Conservation (phyloP, 2,888 invertebrate species). For the Flabesymbios commensalis region DNA sequence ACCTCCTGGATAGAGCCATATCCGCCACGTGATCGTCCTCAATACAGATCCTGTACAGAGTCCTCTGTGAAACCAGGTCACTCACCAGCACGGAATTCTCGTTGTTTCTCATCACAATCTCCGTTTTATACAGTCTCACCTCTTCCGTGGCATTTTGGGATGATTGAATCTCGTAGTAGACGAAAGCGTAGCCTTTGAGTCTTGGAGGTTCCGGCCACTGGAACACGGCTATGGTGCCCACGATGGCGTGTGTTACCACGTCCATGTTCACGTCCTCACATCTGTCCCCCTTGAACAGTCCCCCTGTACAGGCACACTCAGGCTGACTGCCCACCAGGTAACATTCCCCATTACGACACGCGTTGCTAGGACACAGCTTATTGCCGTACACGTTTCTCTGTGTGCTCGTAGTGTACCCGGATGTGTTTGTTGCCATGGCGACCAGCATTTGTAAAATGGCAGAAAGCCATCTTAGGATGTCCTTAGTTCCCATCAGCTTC, state of each 20-base stretch:
- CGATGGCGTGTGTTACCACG: constrained; percentile 6
- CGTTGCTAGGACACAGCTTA: neutral
- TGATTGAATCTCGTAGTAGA: constrained; percentile 21
- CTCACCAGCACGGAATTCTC: constrained; percentile 23
- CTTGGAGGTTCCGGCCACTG: constrained; percentile 28
- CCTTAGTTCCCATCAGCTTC: no score
- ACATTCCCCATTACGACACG: constrained; percentile 1
- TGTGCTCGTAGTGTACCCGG: no score
- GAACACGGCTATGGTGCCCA: constrained; percentile 25
- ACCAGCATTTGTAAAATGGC: no score
- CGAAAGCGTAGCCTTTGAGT: constrained; percentile 24
- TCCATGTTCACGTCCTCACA: constrained; percentile 23
- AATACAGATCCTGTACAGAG: constrained; percentile 24
- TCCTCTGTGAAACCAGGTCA: constrained; percentile 13
- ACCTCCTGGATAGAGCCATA: constrained; percentile 4
- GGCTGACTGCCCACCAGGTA: neutral
- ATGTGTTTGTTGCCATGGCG: no score
- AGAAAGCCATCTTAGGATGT: no score
- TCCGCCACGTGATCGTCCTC: constrained; percentile 25
- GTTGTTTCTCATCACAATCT: constrained; percentile 20
- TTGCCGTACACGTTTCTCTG: no score
- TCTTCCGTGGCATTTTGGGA: neutral
- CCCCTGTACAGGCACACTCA: constrained; percentile 7
- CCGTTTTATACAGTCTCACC: constrained; percentile 15
- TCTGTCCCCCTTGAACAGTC: constrained; percentile 13